Conservation (phyloP, 2,888 invertebrate genomes). For the Girardia tigrina region DNA sequence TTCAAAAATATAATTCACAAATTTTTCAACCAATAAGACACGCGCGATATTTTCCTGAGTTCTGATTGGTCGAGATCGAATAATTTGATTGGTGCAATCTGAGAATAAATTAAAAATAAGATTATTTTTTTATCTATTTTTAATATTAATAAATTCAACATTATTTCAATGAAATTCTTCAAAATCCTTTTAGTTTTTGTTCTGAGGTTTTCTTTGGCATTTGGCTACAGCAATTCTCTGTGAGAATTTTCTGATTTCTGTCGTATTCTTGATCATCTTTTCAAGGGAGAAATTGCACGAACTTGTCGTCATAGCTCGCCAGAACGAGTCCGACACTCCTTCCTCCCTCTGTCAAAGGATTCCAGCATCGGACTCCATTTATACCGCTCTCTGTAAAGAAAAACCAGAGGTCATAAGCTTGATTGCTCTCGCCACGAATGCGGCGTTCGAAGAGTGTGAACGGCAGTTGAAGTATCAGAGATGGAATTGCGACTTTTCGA, state of each 20-base stretch:
- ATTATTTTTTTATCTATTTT: no score
- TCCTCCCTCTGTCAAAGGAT: not conserved
- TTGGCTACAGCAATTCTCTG: not conserved
- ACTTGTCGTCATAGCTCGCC: not conserved
- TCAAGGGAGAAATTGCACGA: not conserved
- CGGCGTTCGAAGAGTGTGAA: conserved; percentile 65
- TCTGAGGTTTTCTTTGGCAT: no score
- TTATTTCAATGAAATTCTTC: no score
- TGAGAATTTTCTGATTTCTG: not conserved
- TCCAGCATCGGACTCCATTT: not conserved
- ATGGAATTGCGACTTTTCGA: conserved; percentile 73
- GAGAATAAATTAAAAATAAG: no score
- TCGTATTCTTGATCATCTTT: no score
- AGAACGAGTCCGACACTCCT: not conserved
- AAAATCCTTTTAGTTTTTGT: no score
- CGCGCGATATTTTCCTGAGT: no score
- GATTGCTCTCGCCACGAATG: not conserved
- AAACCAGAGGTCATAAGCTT: not conserved
- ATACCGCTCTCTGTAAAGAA: not conserved
- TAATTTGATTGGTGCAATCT: no score
- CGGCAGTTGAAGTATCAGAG: conserved; percentile 65
- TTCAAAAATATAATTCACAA: no score
- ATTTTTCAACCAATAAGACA: no score
- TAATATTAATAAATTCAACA: no score
- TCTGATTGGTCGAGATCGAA: no score